These are phyloP conservation scores for Penaeus indicus DNA, from an alignment of 1,140 invertebrate genomes.

Conservation along the genomic window DNA sequence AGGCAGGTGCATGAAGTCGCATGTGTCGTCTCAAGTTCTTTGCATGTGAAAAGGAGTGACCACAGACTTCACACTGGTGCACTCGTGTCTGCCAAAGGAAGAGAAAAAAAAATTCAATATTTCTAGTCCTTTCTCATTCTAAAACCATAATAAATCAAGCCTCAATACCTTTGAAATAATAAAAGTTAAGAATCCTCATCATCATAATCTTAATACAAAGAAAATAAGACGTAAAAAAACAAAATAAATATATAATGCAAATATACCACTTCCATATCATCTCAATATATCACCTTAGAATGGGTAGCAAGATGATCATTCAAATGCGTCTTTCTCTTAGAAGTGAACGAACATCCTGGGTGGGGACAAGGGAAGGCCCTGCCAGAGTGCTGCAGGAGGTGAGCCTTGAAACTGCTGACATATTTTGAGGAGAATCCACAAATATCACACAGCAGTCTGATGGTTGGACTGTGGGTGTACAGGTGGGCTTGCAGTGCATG, in stretches of 20 bases:
- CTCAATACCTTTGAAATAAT: no score
- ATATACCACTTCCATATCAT: not conserved
- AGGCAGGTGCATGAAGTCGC: constrained; percentile 69
- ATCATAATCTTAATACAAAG: no score
- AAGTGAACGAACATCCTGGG: constrained; percentile 72
- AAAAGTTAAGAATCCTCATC: no score
- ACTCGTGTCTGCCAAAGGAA: constrained; percentile 57
- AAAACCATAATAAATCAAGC: no score
- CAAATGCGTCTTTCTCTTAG: constrained; percentile 73
- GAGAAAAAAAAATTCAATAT: not conserved
- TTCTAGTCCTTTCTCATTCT: not conserved
- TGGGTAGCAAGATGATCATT: constrained; percentile 74
- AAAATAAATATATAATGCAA: not conserved
- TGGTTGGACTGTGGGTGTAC: constrained; percentile 74
- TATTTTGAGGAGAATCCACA: constrained; percentile 77
- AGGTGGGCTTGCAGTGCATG: constrained; percentile 76
- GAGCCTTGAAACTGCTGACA: constrained; percentile 75
- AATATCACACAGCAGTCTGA: constrained; percentile 76
- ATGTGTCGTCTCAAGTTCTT: constrained; percentile 73
- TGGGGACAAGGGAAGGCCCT: constrained; percentile 73
- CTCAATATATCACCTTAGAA: constrained; percentile 72
- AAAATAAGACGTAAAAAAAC: no score
- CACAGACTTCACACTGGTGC: constrained; percentile 73
- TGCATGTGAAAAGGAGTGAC: constrained; percentile 72
- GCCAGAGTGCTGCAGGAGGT: constrained; percentile 74